phyloP scores from a whole-genome alignment of 2,113 vertebrate species.

The Pelusios castaneus region DNA sequence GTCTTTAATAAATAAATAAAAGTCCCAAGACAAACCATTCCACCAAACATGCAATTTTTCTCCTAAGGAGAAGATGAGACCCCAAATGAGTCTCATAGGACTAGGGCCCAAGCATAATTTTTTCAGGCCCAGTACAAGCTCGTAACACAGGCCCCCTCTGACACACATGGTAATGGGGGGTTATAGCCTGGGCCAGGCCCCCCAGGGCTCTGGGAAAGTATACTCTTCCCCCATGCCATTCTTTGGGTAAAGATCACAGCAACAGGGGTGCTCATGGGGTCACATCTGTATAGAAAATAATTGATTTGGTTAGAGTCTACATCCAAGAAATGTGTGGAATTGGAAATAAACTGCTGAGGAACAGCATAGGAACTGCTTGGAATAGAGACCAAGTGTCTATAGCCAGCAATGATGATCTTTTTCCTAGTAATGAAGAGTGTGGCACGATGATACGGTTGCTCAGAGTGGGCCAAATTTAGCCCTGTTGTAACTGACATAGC shows the following conservation, averaged over 20 bases:
- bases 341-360: not conserved
- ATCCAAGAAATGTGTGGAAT: not conserved
- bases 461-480: not conserved
- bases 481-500: not conserved
- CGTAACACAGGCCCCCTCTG: not conserved
- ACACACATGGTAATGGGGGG: not conserved
- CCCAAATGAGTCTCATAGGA: not conserved
- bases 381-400: not conserved
- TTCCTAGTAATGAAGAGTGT: not conserved
- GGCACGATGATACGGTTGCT: not conserved
- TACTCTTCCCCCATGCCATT: not conserved
- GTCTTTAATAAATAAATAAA: not conserved
- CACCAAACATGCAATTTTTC: not conserved
- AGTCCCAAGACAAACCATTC: not conserved
- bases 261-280: not conserved
- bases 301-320: not conserved
- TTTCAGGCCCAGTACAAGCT: too few species aligned
- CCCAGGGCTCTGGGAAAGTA: too few species aligned
- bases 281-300: not conserved
- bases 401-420: not conserved
- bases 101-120: too few species aligned
- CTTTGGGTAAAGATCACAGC: not conserved
- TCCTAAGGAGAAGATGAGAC: not conserved
- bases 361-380: not conserved
- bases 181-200: too few species aligned